These are phyloP conservation scores for Schizopygopsis pylzovi DNA, from an alignment of 2,797 vertebrate species.

Conservation along the genomic window DNA sequence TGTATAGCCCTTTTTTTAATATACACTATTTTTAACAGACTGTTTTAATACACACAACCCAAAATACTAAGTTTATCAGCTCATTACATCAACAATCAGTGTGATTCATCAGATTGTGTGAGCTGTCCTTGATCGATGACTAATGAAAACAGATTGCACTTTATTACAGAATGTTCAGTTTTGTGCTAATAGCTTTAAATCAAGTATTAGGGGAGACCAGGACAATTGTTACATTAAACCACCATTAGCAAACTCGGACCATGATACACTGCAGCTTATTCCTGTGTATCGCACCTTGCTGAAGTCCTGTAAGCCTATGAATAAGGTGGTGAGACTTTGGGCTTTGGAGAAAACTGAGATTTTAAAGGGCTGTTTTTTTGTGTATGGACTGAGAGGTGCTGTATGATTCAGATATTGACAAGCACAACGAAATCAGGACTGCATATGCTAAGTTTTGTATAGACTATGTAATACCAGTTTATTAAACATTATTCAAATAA, in stretches of 20 bases:
- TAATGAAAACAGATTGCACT: slow-evolving; percentile 32
- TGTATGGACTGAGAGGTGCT: too few species aligned
- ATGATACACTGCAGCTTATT: neutral
- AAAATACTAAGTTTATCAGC: neutral
- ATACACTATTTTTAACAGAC: neutral
- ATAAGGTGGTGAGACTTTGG: neutral
- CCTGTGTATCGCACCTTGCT: neutral
- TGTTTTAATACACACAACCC: neutral
- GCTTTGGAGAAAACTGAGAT: too few species aligned
- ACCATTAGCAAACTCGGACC: neutral
- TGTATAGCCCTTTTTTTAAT: neutral
- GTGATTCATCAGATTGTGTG: slow-evolving; percentile 9
- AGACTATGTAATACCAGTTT: too few species aligned
- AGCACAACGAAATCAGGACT: too few species aligned
- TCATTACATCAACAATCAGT: slow-evolving; percentile 33
- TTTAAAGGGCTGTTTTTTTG: too few species aligned
- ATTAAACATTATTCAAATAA: too few species aligned
- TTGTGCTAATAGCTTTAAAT: slow-evolving; percentile 54
- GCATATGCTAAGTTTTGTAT: too few species aligned
- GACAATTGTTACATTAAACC: neutral
- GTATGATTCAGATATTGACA: too few species aligned
- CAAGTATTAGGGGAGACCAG: slow-evolving; percentile 19
- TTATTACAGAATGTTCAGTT: slow-evolving; percentile 31
- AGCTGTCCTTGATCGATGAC: slow-evolving; percentile 21
- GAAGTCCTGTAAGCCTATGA: neutral